A percentile compares a stretch with the other conserved stretches of the same genome.
Evolutionary conservation across 2,797 vertebrate genomes (phyloP).

Genomic region (Sebastes hopkinsi): DNA sequence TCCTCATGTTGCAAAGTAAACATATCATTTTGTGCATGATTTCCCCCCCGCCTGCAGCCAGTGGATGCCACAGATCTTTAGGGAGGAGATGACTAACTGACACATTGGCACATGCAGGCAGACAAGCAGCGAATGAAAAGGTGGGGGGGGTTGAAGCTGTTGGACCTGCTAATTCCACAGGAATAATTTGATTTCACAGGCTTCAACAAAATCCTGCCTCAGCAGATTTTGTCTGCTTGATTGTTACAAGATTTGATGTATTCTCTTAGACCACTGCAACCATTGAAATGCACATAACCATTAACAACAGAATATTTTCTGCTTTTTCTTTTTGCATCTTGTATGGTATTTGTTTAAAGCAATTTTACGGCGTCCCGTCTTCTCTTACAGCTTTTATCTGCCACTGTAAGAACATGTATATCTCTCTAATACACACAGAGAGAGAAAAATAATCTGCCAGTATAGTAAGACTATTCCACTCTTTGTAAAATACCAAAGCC

Average conservation of each 20-base stretch:
- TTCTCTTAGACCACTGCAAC: background rate
- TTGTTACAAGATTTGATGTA: background rate
- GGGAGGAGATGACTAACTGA: slow-evolving; percentile 18
- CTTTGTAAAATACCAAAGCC: no score
- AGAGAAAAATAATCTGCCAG: no score
- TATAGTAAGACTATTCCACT: no score
- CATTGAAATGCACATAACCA: background rate
- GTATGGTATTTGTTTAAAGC: no score
- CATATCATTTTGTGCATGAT: slow-evolving; percentile 55
- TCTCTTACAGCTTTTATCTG: no score
- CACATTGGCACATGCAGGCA: slow-evolving; percentile 24
- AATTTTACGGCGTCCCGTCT: no score
- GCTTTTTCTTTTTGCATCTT: background rate
- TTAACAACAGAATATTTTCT: background rate
- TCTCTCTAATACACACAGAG: no score
- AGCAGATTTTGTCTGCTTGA: background rate
- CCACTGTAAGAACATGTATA: no score
- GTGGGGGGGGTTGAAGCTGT: background rate
- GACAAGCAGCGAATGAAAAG: background rate
- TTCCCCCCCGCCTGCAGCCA: slow-evolving; percentile 50
- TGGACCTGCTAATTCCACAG: slow-evolving; percentile 12
- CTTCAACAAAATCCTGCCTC: background rate
- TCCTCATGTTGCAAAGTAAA: slow-evolving; percentile 51
- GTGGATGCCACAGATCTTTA: slow-evolving; percentile 21
- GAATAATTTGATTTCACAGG: slow-evolving; percentile 20